phyloP scores from a whole-genome alignment of 2,888 invertebrate genomes.

The Diachrysia chrysitis region DNA sequence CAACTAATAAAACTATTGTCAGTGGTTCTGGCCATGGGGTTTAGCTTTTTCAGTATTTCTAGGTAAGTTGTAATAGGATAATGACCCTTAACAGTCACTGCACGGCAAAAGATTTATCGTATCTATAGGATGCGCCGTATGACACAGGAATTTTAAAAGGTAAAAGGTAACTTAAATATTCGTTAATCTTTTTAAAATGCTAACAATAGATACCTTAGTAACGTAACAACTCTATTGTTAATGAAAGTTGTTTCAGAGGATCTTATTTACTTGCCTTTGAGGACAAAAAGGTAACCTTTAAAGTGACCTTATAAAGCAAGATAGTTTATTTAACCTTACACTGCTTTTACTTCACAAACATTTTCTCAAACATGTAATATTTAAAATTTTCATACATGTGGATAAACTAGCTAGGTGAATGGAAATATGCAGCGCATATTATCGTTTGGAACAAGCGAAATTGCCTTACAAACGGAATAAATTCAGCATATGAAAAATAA shows the following conservation, averaged over 20 bases:
- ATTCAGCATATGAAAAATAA: background rate
- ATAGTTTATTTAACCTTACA: background rate
- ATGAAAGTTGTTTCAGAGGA: background rate
- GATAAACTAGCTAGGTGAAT: background rate
- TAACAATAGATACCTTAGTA: too few relatives aligned
- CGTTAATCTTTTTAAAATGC: too few relatives aligned
- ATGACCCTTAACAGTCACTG: too few relatives aligned
- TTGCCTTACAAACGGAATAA: background rate
- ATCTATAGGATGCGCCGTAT: too few relatives aligned
- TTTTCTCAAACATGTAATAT: background rate
- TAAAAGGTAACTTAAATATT: too few relatives aligned
- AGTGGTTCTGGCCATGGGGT: too few relatives aligned
- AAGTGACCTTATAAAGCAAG: background rate
- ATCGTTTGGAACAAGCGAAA: background rate
- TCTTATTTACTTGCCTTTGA: background rate
- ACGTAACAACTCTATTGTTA: too few relatives aligned
- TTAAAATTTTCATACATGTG: background rate
- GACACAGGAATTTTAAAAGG: too few relatives aligned
- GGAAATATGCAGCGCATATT: background rate
- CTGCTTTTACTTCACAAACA: background rate
- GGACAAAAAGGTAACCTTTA: background rate
- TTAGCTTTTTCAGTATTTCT: too few relatives aligned
- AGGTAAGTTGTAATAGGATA: too few relatives aligned
- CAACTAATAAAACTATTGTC: too few relatives aligned
- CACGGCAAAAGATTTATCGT: too few relatives aligned